Base-by-base conservation (phyloP, 2,113 vertebrate genomes). In the Microtus oregoni region DNA sequence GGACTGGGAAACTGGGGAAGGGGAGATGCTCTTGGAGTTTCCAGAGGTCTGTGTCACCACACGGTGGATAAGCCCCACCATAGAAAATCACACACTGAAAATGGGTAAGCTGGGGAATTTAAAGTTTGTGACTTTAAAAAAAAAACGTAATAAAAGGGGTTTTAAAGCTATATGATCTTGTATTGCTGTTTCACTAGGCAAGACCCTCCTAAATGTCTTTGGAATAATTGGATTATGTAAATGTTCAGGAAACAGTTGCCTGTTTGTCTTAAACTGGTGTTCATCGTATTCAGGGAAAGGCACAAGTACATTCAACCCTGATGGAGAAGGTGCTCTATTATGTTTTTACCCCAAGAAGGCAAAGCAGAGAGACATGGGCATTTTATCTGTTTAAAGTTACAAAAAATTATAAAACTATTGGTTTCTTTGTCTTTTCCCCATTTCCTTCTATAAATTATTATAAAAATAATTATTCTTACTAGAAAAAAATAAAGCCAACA, bases 121-220 rank as follows among this genome's bases (percentile, higher is more conserved):
- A 65, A 68, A 67, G 65, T 89, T 61, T 35, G 28, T 68, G 30
- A 47, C 86, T 94, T 96, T 91, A 92, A 90, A 90, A 28, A 82
- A 81, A 28, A 63, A 47, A 7, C 26, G 41, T 17, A 83, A 79
- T 94, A 81, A 93, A 89, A 70, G 76, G 24, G 24, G 83, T 86
- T 50, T 22, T 79, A 99, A 99, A 99, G 99, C 99, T 99, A 98
- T 98, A 96, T 82, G 38, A 92, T 96, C 94, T 90, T 92, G 3
- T 72, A 50, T 50, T 96, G 22, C 19, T 89, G 5, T 92, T 95
- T 92, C 32, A 70, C 9, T 94, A 85, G 11, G 68, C 63, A 94
- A 79, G 47, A 88, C 30, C 10, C 96, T 79, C n/a, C 76, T 78
- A 91, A 94, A 72, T 76, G 13, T 77, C 9, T 89, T 41, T 94